phyloP scores from a whole-genome alignment of 2,113 vertebrate species.

The Corapipo altera region DNA sequence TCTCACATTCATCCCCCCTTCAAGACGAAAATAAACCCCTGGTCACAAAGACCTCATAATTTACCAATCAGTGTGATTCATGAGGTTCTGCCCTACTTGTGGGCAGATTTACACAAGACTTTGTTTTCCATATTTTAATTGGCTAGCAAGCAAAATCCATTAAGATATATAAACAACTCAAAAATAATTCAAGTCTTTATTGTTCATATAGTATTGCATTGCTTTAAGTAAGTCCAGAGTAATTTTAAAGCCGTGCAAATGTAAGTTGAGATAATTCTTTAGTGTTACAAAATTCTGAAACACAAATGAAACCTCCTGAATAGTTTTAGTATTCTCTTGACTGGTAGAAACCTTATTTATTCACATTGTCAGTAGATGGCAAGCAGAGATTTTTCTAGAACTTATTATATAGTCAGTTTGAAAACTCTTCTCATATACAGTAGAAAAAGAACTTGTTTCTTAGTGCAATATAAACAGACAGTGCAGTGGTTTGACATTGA shows the following conservation, averaged over 20 bases:
- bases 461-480: not conserved
- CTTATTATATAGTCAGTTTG: not conserved
- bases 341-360: not conserved
- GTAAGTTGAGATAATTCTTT: not conserved
- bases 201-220: not conserved
- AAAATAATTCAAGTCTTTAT: not conserved
- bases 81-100: not conserved
- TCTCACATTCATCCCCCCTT: not conserved
- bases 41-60: not conserved
- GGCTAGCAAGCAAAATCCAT: not conserved
- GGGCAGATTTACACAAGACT: not conserved
- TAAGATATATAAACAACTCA: rapidly evolving
- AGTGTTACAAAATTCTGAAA: not conserved
- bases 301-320: not conserved
- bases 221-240: not conserved
- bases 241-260: not conserved
- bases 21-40: not conserved
- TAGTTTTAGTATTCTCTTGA: not conserved
- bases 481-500: not conserved
- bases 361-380: not conserved
- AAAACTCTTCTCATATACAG: not conserved
- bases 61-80: not conserved
- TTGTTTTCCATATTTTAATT: not conserved
- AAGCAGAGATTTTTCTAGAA: not conserved
- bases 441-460: not conserved